Base-by-base conservation (phyloP, 2,888 invertebrate species). In the Bellardia bayeri region DNA sequence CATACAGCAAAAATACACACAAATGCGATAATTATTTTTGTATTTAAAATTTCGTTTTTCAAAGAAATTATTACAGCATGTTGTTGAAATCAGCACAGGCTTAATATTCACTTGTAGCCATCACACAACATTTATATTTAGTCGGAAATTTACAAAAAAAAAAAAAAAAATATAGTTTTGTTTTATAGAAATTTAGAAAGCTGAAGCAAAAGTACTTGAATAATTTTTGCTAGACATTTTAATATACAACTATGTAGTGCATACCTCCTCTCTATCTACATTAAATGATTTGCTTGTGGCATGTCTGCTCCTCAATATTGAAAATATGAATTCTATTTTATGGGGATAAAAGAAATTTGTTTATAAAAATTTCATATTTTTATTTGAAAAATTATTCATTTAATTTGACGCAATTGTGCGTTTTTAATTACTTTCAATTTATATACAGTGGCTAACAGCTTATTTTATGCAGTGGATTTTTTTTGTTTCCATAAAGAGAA, bases 361-460 rank as follows among this genome's bases (percentile, higher is more conserved):
- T 72, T 68, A 80, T 68, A 40, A 75, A 69, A 51, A 45, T 64
- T 85, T 69, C 37, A 80, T 69, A 75, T 75, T 69, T 85, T 56
- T 23, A 23, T 51, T 63, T 45, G 14, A 83, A 66, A 85, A 63
- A 58, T 58, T 58, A 9, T 68, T 80, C 68, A 75, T 74, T 79
- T 51, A 61, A 80, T 85, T 85, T 85, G 68, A 74, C 58, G 84
- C 72, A 84, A 84, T 85, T 80, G 75, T 76, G 75, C 49, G 63
- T 63, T 69, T 81, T 76, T 33, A 75, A 85, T 54, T 81, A 75
- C n/a, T 85, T 75, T 69, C 14, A 72, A 66, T 37, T 37, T 37
- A 37, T 37, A 37, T 37, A 37, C 37, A 37, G 23, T 23, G 23
- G 23, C 23, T 23, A 23, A 23, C 23, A 23, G 23, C 23, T 23